Percentiles rank a stretch among this genome's conserved stretches.
Evolutionary conservation across 2,797 vertebrate species (phyloP).

Genomic region (Tenualosa ilisha): DNA sequence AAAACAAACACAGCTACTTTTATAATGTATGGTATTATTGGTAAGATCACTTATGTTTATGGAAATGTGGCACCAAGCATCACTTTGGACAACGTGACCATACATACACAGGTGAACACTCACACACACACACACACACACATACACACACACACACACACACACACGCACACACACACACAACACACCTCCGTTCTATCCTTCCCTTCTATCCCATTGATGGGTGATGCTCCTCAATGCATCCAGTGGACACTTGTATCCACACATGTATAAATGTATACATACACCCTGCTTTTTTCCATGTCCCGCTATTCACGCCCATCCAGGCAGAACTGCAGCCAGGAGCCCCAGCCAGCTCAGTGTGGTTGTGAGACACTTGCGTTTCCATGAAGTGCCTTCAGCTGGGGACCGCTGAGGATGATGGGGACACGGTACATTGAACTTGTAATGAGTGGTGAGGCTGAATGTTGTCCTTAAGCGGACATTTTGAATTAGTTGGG

Average conservation of each 20-base stretch:
- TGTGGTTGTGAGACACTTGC: not conserved
- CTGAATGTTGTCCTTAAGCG: slow-evolving; percentile 49
- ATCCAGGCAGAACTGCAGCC: not conserved
- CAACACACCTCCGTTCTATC: too few species aligned
- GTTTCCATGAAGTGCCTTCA: slow-evolving; percentile 17
- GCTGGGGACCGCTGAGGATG: not conserved
- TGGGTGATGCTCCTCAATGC: not conserved
- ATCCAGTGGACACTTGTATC: not conserved
- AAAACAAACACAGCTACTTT: not conserved
- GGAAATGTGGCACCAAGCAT: not conserved
- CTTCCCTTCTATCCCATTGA: not conserved
- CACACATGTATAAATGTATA: not conserved
- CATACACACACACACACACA: not conserved
- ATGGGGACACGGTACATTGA: slow-evolving; percentile 24
- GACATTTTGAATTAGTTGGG: not conserved
- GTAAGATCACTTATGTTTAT: not conserved
- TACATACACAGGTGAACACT: not conserved
- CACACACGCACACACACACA: not conserved
- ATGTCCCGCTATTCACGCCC: not conserved
- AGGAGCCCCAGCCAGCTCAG: not conserved
- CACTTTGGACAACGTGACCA: not conserved
- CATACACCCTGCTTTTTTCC: not conserved
- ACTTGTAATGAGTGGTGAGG: slow-evolving; percentile 21
- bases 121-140: slow-evolving; percentile 14
- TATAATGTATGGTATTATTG: not conserved